These are phyloP conservation scores for Pedionomus torquatus DNA, from an alignment of 2,113 vertebrate genomes.

Conservation along the genomic window DNA sequence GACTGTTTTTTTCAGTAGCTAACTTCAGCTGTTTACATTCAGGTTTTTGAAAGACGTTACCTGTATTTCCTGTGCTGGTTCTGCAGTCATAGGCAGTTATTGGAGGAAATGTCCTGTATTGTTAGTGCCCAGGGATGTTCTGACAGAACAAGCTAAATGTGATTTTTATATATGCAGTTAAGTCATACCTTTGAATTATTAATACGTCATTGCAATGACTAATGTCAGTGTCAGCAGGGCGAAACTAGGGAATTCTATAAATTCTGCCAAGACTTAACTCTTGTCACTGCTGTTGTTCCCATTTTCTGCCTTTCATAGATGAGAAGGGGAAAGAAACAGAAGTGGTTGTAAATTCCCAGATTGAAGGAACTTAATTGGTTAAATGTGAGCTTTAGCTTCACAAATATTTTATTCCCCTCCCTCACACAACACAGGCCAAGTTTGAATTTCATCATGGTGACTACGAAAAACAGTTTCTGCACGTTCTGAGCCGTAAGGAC, in stretches of 20 bases:
- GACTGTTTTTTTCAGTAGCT: not conserved
- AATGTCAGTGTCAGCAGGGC: not conserved
- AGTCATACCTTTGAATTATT: not conserved
- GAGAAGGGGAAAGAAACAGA: not conserved
- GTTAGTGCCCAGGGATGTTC: not conserved
- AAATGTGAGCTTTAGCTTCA: not conserved
- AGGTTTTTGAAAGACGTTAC: not conserved
- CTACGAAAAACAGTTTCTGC: constrained; percentile 99
- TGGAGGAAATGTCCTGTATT: not conserved
- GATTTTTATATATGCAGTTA: not conserved
- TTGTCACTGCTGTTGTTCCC: rapidly evolving
- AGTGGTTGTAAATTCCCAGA: not conserved
- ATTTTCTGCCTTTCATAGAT: not conserved
- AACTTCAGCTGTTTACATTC: not conserved
- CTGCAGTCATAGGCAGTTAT: not conserved
- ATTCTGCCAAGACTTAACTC: not conserved
- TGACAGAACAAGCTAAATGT: not conserved
- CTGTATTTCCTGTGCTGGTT: not conserved
- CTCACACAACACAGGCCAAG: constrained; percentile 84
- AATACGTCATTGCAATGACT: not conserved
- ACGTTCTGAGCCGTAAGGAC: constrained; percentile 96
- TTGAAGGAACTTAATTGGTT: not conserved
- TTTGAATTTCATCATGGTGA: constrained; percentile 99
- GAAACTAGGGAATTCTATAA: not conserved
- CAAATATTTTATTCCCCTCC: not conserved